phyloP scores from a whole-genome alignment of 2,797 vertebrate species.

The Prionace glauca region DNA sequence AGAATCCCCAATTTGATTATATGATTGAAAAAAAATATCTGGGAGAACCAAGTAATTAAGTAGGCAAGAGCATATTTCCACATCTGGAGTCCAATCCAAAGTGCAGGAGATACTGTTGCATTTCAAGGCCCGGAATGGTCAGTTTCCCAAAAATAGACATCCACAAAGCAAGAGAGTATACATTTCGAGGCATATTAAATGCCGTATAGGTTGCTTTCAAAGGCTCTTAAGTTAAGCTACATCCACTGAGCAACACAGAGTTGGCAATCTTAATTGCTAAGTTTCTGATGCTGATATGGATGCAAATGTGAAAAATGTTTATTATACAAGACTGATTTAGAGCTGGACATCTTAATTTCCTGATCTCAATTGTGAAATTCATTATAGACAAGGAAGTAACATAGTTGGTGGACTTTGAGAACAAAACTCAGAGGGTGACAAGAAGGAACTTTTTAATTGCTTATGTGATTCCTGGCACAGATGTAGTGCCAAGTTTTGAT shows the following conservation, averaged over 20 bases:
- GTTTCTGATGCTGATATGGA: background rate
- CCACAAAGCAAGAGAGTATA: background rate
- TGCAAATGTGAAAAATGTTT: background rate
- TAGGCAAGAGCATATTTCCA: background rate
- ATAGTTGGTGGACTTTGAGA: background rate
- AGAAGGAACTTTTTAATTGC: background rate
- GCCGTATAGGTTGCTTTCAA: background rate
- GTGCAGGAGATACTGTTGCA: background rate
- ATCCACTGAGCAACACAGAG: background rate
- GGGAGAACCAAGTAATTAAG: background rate
- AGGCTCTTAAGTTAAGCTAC: background rate
- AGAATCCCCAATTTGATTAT: background rate
- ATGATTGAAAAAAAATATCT: background rate
- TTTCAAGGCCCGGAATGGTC: background rate
- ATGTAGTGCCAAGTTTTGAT: background rate
- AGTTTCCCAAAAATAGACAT: background rate
- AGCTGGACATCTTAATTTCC: background rate
- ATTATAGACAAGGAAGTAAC: background rate
- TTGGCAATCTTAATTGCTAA: background rate
- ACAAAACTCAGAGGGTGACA: background rate
- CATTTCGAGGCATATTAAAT: background rate
- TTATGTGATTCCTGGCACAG: background rate
- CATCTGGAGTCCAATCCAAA: background rate
- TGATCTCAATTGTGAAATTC: background rate
- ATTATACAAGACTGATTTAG: background rate